Conservation (phyloP, 2,113 vertebrate genomes). For the Lepus americanus region DNA sequence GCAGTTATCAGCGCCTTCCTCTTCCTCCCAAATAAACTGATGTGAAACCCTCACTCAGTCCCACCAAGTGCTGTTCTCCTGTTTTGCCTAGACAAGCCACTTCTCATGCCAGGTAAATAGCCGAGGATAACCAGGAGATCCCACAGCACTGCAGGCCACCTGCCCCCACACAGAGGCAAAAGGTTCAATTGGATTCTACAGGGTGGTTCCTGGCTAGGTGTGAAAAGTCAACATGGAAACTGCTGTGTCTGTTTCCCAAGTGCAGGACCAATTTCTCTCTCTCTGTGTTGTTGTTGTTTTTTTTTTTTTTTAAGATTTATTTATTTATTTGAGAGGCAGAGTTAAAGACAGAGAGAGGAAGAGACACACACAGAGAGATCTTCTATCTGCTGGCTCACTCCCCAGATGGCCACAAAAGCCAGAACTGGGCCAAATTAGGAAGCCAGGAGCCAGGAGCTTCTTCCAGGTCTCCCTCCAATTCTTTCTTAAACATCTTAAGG, state of each 20-base stretch:
- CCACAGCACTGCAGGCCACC: background rate
- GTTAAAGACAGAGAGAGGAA: too few relatives aligned
- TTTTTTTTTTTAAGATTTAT: background rate
- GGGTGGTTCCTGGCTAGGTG: background rate
- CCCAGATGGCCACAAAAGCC: too few relatives aligned
- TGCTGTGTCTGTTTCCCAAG: conserved; percentile 36
- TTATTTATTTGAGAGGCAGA: too few relatives aligned
- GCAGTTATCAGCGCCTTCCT: background rate
- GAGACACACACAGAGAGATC: too few relatives aligned
- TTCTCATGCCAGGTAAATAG: background rate
- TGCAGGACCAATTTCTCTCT: background rate
- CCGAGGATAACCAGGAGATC: background rate
- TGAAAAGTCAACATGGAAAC: background rate
- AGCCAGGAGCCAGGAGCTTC: too few relatives aligned
- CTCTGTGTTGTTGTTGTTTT: too few relatives aligned
- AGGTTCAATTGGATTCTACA: background rate
- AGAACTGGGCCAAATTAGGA: too few relatives aligned
- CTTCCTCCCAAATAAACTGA: background rate
- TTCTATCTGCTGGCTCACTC: too few relatives aligned
- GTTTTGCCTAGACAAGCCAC: background rate
- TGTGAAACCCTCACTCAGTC: background rate
- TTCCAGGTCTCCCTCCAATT: too few relatives aligned
- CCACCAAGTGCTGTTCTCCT: background rate
- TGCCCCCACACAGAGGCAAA: background rate
- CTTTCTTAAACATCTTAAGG: too few relatives aligned